Percentiles rank a stretch among this genome's conserved stretches.
Evolutionary conservation across 2,888 invertebrate genomes (phyloP).

Genomic region (Branchellion lobata): DNA sequence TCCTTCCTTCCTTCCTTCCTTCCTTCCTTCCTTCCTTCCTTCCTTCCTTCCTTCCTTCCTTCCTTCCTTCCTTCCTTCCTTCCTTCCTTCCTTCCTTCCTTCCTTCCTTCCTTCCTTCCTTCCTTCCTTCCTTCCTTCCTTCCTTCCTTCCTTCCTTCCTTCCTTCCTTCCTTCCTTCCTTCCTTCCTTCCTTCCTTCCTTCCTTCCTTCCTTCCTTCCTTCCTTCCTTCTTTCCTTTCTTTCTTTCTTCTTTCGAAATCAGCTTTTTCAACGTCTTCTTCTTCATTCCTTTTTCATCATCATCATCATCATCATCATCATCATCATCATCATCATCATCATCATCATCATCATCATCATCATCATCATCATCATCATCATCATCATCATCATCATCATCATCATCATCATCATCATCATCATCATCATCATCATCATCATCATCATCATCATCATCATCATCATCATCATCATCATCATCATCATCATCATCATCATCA

Average conservation of each 20-base stretch:
- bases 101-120: constrained; percentile 24
- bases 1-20: constrained; percentile 37
- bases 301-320: constrained; percentile 18
- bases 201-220: constrained; percentile 40
- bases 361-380: constrained; percentile 56
- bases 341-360: not conserved
- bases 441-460: not conserved
- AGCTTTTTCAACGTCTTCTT: constrained; percentile 8
- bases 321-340: not conserved
- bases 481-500: constrained; percentile 1
- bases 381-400: constrained; percentile 56
- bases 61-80: constrained; percentile 27
- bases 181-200: constrained; percentile 22
- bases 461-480: constrained; percentile 10
- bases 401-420: not conserved
- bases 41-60: constrained; percentile 27
- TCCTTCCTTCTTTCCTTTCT: constrained; percentile 35
- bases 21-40: constrained; percentile 34
- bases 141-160: constrained; percentile 24
- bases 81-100: constrained; percentile 27
- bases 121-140: constrained; percentile 27
- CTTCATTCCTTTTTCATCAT: constrained; percentile 4
- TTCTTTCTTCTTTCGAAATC: constrained; percentile 12
- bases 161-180: constrained; percentile 27
- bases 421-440: not conserved